These are phyloP conservation scores for Arctopsyche grandis DNA, from an alignment of 1,140 invertebrate species.

Conservation along the genomic window DNA sequence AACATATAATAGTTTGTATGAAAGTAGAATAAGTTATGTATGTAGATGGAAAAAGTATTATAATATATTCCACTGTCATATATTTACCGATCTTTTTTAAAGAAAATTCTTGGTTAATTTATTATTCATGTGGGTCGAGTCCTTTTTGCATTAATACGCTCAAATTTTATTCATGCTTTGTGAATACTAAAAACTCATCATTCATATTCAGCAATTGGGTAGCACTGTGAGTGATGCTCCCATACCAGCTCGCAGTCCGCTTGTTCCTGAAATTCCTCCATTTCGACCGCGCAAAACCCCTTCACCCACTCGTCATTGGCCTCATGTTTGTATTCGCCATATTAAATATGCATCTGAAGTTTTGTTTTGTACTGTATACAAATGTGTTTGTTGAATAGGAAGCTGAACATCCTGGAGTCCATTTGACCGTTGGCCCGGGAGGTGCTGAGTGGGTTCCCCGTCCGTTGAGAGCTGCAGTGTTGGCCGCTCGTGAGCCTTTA, in stretches of 20 bases:
- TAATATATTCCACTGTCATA: too few relatives aligned
- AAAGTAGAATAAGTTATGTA: background rate
- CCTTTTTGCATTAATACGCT: too few relatives aligned
- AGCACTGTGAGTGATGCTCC: conserved; percentile 31
- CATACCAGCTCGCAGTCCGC: conserved; percentile 42
- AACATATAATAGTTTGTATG: background rate
- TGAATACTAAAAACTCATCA: background rate
- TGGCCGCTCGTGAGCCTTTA: conserved; percentile 59
- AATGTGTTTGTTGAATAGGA: conserved; percentile 26
- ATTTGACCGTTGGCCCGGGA: conserved; percentile 56
- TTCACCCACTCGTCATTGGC: conserved; percentile 51
- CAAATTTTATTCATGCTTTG: too few relatives aligned
- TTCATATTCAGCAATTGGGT: conserved; percentile 34
- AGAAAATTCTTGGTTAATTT: too few relatives aligned
- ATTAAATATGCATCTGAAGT: background rate
- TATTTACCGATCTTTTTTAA: too few relatives aligned
- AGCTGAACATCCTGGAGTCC: conserved; percentile 51
- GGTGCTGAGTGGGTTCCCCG: conserved; percentile 58
- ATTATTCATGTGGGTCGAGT: too few relatives aligned
- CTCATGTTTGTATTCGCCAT: conserved; percentile 46
- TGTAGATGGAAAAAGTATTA: too few relatives aligned
- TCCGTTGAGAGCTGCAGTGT: conserved; percentile 58
- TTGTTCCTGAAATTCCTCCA: conserved; percentile 65
- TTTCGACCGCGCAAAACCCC: conserved; percentile 66
- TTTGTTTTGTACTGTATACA: too few relatives aligned